Conservation (phyloP, 2,888 invertebrate species). For the Agonopterix alstromeriana region DNA sequence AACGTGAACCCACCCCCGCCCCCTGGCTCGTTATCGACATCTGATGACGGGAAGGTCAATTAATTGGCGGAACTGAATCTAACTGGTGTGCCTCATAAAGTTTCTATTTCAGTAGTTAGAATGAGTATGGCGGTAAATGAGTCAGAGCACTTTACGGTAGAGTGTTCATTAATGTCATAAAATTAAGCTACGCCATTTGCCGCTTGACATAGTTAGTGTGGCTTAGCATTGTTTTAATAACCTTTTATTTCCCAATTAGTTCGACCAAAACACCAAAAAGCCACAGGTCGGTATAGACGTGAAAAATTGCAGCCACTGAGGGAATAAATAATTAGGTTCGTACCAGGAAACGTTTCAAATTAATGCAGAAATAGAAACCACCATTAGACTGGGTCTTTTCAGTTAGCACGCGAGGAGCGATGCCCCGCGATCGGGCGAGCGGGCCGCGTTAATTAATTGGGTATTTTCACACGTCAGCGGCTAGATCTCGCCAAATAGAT, state of each 20-base stretch:
- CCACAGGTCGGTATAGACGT: not conserved
- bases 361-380: conserved; percentile 34
- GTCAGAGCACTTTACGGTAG: too few species aligned
- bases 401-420: conserved; percentile 59
- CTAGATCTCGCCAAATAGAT: conserved; percentile 75
- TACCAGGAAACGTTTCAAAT: conserved; percentile 14
- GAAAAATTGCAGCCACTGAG: not conserved
- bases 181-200: too few species aligned
- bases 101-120: conserved; percentile 17
- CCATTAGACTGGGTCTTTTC: conserved; percentile 18
- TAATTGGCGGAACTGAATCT: conserved; percentile 22
- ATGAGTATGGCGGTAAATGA: not conserved
- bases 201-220: too few species aligned
- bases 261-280: too few species aligned
- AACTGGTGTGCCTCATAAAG: conserved; percentile 32
- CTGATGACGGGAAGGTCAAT: conserved; percentile 22
- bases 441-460: conserved; percentile 74
- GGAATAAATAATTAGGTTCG: conserved; percentile 3
- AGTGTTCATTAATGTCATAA: too few species aligned
- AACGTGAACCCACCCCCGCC: conserved; percentile 13
- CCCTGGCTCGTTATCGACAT: conserved; percentile 8
- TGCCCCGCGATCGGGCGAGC: conserved; percentile 47
- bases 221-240: too few species aligned
- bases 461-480: conserved; percentile 76
- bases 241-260: too few species aligned